Evolutionary conservation across 2,113 vertebrate species (phyloP).

Genomic region (Pseudopipra pipra): DNA sequence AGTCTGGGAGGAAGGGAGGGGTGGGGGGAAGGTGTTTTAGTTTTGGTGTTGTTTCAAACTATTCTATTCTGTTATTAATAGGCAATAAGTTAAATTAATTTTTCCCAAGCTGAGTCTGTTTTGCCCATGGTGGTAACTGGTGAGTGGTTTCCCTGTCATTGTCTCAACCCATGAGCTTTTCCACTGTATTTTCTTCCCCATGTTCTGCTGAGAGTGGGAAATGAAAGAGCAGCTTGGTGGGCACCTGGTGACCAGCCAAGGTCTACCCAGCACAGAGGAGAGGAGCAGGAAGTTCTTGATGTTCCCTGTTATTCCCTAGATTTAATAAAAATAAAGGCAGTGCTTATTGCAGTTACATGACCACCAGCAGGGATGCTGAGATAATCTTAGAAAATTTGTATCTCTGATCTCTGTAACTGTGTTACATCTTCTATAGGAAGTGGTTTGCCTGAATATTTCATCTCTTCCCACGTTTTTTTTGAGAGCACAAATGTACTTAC

Average conservation of each 20-base stretch:
- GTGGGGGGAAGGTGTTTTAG: neutral
- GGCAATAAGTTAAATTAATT: neutral
- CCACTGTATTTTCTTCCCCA: neutral
- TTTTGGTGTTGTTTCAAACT: neutral
- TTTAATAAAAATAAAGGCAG: neutral
- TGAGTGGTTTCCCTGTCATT: neutral
- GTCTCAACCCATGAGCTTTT: fast-evolving
- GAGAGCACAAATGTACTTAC: neutral
- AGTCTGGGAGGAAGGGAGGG: neutral
- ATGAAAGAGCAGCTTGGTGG: neutral
- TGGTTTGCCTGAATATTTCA: neutral
- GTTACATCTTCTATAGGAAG: neutral
- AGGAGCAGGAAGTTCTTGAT: neutral
- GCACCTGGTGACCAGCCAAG: neutral
- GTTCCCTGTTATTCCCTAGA: neutral
- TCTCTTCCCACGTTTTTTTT: neutral
- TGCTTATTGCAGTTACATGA: neutral
- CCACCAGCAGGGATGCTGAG: neutral
- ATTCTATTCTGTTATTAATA: neutral
- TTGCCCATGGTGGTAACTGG: neutral
- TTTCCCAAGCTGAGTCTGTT: neutral
- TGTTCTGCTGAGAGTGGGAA: neutral
- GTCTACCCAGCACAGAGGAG: neutral
- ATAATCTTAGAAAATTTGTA: neutral
- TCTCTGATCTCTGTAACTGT: neutral